These are phyloP conservation scores for Gadopsis bispinosus DNA, from an alignment of 2,797 vertebrate genomes.

Conservation along the genomic window DNA sequence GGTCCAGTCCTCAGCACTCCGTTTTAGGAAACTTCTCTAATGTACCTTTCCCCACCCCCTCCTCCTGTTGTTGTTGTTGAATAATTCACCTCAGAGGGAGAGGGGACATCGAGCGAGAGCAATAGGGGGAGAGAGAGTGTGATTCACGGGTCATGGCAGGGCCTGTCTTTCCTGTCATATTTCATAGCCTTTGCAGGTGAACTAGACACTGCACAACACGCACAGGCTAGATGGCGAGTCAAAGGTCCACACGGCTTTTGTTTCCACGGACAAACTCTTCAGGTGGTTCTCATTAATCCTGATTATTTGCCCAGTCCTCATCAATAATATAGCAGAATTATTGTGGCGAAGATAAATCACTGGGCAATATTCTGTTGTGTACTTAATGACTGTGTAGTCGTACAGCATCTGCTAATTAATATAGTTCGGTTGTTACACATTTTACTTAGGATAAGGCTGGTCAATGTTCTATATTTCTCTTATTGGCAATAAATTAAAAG, in stretches of 20 bases:
- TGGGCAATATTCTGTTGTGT: background rate
- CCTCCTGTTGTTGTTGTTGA: slow-evolving; percentile 35
- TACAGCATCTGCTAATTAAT: background rate
- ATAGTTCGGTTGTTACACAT: background rate
- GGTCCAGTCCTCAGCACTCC: slow-evolving; percentile 48
- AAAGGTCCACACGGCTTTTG: slow-evolving; percentile 27
- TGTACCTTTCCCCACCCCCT: slow-evolving; percentile 41
- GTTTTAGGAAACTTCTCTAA: slow-evolving; percentile 73
- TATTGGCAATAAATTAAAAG: background rate
- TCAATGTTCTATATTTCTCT: background rate
- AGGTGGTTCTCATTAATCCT: slow-evolving; percentile 3
- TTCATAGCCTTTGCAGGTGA: slow-evolving; percentile 58
- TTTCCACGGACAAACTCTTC: background rate
- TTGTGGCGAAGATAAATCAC: background rate
- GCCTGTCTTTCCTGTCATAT: slow-evolving; percentile 65
- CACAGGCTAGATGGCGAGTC: slow-evolving; percentile 17
- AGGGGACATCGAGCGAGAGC: slow-evolving; percentile 17
- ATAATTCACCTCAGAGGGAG: slow-evolving; percentile 67
- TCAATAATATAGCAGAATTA: slow-evolving; percentile 7
- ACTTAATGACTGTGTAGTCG: background rate
- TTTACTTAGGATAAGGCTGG: background rate
- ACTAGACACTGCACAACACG: slow-evolving; percentile 29
- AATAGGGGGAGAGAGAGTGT: slow-evolving; percentile 42
- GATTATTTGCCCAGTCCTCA: slow-evolving; percentile 16
- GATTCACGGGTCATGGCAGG: slow-evolving; percentile 74